Evolutionary conservation across 2,888 invertebrate species (phyloP), one percentile per base, ranked within the genome.

Genomic region (Nasonia oneida): DNA sequence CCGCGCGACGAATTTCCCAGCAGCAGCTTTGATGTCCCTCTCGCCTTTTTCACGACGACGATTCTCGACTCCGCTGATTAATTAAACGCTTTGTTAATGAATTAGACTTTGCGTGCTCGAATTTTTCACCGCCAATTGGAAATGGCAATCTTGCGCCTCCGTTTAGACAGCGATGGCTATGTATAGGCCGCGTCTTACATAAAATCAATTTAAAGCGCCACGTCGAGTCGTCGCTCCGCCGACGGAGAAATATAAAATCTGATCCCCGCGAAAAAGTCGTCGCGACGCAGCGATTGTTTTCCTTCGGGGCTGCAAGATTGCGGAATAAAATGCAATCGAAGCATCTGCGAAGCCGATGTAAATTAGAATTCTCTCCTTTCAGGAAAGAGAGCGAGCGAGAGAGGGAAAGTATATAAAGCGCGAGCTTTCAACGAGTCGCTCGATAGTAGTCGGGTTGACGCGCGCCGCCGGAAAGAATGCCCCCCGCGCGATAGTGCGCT

Each of bases 311-410:
- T 18, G 47, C 57, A 67, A 47, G 57, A 79, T 42, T 57, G 23
- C 37, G 29, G 15, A 29, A 23, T 33, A 14, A 23, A 80, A 29
- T 42, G 23, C 71, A 70, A 53, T 29, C 33, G 23, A 81, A 15
- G 73, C n/a, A 53, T 3, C 23, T 4, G 15, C 18, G 6, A 33
- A 50, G 50, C n/a, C 39, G 42, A 42, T 71, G 64, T 29, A 79
- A 79, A 84, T 79, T 79, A 83, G 47, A 84, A 84, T 84, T 64
- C 79, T 74, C 73, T 4, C 14, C 53, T 70, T 70, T 71, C 53
- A 8, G 57, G n/a, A 10, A 14, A 57, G 37, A 14, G 64, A 37
- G 10, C 3, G 10, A 1, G 18, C 8, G 39, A 39, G n/a, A 5
- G 64, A 37, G n/a, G 3, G 14, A 23, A 14, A 14, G 4, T 29